Evolutionary conservation across 2,797 vertebrate species (phyloP).

Genomic region (Neomorphus geoffroyi): DNA sequence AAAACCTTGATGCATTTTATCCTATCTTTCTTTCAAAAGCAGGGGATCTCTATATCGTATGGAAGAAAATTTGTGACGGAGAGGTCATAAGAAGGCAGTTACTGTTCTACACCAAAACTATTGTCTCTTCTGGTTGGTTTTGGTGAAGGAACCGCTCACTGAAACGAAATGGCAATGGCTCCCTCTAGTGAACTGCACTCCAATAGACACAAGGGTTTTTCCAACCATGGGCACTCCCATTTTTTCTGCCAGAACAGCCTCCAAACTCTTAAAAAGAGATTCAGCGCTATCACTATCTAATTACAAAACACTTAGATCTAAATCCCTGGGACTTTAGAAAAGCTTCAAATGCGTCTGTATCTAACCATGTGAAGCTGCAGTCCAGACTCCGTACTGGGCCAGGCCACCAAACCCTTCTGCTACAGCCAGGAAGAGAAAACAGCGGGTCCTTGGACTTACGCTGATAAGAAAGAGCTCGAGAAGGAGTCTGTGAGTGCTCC

Average conservation of each 20-base stretch:
- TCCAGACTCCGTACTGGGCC: not conserved
- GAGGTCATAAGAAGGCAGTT: not conserved
- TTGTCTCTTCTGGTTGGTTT: not conserved
- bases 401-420: not conserved
- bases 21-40: not conserved
- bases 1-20: not conserved
- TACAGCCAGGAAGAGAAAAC: not conserved
- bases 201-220: no score
- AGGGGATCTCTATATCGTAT: not conserved
- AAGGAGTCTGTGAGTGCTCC: not conserved
- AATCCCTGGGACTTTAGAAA: not conserved
- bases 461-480: not conserved
- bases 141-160: not conserved
- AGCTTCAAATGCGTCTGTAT: not conserved
- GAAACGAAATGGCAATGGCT: not conserved
- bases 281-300: not conserved
- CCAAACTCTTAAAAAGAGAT: not conserved
- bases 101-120: not conserved
- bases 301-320: not conserved
- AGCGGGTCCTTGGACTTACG: accelerated
- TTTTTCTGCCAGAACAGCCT: not conserved
- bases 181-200: not conserved
- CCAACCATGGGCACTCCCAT: accelerated
- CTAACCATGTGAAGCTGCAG: not conserved
- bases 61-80: not conserved